Evolutionary conservation across 1,140 invertebrate genomes (phyloP), one percentile per base, ranked within the genome.

Genomic region (Ips typographus): DNA sequence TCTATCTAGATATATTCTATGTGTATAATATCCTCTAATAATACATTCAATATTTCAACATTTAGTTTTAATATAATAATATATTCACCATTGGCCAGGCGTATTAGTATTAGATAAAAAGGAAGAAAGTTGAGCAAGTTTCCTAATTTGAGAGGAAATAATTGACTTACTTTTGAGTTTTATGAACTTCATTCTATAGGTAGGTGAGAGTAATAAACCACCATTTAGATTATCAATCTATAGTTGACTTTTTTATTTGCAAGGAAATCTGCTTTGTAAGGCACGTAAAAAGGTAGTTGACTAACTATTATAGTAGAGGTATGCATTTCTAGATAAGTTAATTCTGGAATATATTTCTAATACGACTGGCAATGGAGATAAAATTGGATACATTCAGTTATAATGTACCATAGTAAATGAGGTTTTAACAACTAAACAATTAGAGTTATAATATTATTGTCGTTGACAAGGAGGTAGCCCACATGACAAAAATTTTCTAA

Each of bases 41-140:
- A 40, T 67, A 67, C 56, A 67, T 59, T 59, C 57, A 59, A 53
- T 64, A 64, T 38, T 65, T 47, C 47, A 65, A 65, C 64, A 65
- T 65, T 42, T 2, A 65, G 40, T 65, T 36, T 1, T 53, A 22
- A 22, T 22, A 22, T 22, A 22, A 22, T 22, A 22, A 22, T 53
- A n/a, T 64, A 52, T 43, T 44, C 8, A 4, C 22, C 36, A 7
- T 55, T 41, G 2, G 38, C 47, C 7, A 57, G 56, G 40, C 52
- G 55, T 51, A 67, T 59, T 44, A 55, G 5, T 6, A 53, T 39
- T 1, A 22, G 53, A 8, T 22, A 22, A 22, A 22, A 22, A 22
- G 56, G 40, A 4, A 40, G 22, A 56, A 36, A 52, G 38, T 52
- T 64, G 51, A 64, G 51, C 47, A 49, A 62, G 36, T 47, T 47